Percentiles rank a stretch among this genome's conserved stretches.
These are phyloP conservation scores for Arizona elegans DNA, from an alignment of 2,113 vertebrate species.

Conservation along the genomic window DNA sequence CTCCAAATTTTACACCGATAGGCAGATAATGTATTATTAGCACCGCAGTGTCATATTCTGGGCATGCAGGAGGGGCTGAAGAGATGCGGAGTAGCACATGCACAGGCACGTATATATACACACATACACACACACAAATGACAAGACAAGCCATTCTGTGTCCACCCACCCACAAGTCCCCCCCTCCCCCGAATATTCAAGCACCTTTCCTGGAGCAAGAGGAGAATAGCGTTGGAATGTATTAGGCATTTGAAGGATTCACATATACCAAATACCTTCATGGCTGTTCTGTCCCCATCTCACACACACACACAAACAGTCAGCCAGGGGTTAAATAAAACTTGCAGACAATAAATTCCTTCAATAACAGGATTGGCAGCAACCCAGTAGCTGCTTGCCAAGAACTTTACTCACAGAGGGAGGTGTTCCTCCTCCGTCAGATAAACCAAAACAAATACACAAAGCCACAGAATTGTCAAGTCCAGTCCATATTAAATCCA, in stretches of 20 bases:
- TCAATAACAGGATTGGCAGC: too few species aligned
- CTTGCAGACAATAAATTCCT: too few species aligned
- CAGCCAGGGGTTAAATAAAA: too few species aligned
- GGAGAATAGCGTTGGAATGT: slow-evolving; percentile 37
- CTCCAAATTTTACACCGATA: fast-evolving
- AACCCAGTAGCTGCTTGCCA: too few species aligned
- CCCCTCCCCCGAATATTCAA: slow-evolving; percentile 11
- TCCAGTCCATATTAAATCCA: too few species aligned
- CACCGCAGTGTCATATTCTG: background rate
- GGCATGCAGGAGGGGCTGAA: background rate
- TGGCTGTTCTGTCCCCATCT: too few species aligned
- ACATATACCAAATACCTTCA: slow-evolving; percentile 20
- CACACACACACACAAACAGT: too few species aligned
- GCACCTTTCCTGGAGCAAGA: slow-evolving; percentile 43
- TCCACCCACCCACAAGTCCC: background rate
- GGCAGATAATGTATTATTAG: background rate
- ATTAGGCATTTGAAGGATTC: slow-evolving; percentile 62
- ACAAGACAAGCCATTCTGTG: background rate
- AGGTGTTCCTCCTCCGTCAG: too few species aligned
- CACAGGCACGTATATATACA: background rate
- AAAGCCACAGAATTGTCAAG: too few species aligned
- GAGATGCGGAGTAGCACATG: background rate
- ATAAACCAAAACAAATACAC: too few species aligned
- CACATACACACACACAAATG: background rate
- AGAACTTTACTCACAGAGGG: too few species aligned